Conservation (phyloP, 2,888 invertebrate genomes). For the Eristalis tenax region DNA sequence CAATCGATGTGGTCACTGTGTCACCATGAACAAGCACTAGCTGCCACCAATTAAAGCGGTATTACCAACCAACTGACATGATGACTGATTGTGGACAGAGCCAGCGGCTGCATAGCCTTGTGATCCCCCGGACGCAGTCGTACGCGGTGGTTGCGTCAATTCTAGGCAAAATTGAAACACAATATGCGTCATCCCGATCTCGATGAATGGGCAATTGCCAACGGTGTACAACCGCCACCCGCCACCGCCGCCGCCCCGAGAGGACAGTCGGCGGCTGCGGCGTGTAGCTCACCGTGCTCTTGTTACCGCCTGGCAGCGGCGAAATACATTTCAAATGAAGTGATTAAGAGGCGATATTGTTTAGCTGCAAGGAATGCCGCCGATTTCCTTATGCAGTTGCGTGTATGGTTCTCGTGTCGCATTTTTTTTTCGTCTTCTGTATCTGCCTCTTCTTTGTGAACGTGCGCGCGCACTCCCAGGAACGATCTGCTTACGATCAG, state of each 20-base stretch:
- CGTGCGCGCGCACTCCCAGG: neutral
- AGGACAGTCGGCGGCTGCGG: neutral
- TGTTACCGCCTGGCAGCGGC: slow-evolving; percentile 21
- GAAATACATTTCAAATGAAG: slow-evolving; percentile 78
- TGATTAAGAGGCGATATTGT: slow-evolving; percentile 76
- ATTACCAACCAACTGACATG: slow-evolving; percentile 53
- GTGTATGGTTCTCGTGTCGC: slow-evolving; percentile 31
- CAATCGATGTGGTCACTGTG: slow-evolving; percentile 59
- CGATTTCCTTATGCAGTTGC: slow-evolving; percentile 61
- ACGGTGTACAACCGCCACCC: neutral
- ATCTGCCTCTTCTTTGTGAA: neutral
- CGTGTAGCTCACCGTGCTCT: slow-evolving; percentile 33
- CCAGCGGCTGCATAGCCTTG: slow-evolving; percentile 18
- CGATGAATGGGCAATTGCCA: slow-evolving; percentile 21
- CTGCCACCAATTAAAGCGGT: slow-evolving; percentile 60
- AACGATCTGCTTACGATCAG: slow-evolving; percentile 22
- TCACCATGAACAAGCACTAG: slow-evolving; percentile 56
- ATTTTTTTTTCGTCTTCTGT: slow-evolving; percentile 7
- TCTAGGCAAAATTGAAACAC: slow-evolving; percentile 36
- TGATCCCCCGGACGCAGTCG: slow-evolving; percentile 33
- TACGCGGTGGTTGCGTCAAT: slow-evolving; percentile 48
- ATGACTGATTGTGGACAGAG: slow-evolving; percentile 43
- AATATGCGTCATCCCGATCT: slow-evolving; percentile 55
- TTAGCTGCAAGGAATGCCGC: slow-evolving; percentile 62
- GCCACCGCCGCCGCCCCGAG: neutral